phyloP scores from a whole-genome alignment of 1,140 invertebrate genomes.

The Hypothenemus hampei region DNA sequence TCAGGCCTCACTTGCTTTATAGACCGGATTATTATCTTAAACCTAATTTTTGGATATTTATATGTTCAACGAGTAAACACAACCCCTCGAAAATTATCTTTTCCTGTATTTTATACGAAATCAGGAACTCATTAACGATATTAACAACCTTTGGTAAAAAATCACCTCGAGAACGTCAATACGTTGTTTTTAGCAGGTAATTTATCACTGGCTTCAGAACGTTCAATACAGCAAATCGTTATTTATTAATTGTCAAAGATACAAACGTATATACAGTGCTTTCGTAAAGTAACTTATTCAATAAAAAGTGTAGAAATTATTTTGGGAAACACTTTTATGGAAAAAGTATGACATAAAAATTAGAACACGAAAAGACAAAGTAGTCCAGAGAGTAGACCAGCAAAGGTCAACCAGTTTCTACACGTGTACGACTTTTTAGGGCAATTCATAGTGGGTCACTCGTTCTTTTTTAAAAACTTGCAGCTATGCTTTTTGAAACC shows the following conservation, averaged over 20 bases:
- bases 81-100: neutral
- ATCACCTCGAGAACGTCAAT: neutral
- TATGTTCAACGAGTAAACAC: neutral
- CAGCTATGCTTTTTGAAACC: too few relatives aligned
- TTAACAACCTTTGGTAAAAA: neutral
- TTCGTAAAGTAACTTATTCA: too few relatives aligned
- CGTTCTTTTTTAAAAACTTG: too few relatives aligned
- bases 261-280: too few relatives aligned
- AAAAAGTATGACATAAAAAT: too few relatives aligned
- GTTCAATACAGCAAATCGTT: constrained; percentile 4
- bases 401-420: too few relatives aligned
- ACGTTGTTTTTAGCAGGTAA: constrained; percentile 6
- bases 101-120: neutral
- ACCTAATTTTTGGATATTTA: constrained; percentile 24
- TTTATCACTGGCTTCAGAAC: constrained; percentile 8
- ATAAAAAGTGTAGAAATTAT: too few relatives aligned
- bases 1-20: constrained; percentile 25
- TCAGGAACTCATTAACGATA: neutral
- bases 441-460: too few relatives aligned
- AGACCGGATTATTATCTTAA: constrained; percentile 25
- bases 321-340: too few relatives aligned
- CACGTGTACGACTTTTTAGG: too few relatives aligned
- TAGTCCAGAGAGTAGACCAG: too few relatives aligned
- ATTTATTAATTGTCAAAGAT: constrained; percentile 8
- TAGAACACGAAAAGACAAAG: too few relatives aligned